phyloP scores from a whole-genome alignment of 2,113 vertebrate genomes.

The Melanerpes aurifrons region DNA sequence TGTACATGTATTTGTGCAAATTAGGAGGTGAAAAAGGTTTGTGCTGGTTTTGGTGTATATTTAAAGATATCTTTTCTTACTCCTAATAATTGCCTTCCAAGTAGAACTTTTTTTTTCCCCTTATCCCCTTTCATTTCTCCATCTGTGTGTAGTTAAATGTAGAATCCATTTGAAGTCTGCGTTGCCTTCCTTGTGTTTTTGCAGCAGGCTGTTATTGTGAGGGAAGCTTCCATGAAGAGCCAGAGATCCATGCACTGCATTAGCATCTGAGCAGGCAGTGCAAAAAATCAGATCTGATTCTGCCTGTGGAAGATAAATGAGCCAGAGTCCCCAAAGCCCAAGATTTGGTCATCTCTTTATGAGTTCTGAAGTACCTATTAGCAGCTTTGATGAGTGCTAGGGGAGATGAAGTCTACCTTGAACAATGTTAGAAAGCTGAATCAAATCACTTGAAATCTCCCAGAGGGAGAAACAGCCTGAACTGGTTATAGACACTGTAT shows the following conservation, averaged over 20 bases:
- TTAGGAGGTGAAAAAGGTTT: not conserved
- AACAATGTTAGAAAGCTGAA: conserved; percentile 82
- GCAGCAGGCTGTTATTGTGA: conserved; percentile 43
- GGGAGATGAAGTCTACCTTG: conserved; percentile 84
- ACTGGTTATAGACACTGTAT: conserved; percentile 67
- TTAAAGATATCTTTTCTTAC: not conserved
- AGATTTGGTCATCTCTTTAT: conserved; percentile 85
- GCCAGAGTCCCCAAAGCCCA: conserved; percentile 74
- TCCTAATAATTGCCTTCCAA: not conserved
- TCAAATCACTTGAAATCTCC: conserved; percentile 79
- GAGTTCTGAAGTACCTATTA: conserved; percentile 87
- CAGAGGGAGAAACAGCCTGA: conserved; percentile 76
- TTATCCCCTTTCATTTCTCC: not conserved
- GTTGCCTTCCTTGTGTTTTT: conserved; percentile 16
- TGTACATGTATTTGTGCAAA: not conserved
- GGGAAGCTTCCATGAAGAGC: conserved; percentile 47
- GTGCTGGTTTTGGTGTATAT: not conserved
- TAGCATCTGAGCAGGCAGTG: conserved; percentile 72
- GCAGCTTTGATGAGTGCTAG: conserved; percentile 82
- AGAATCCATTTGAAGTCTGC: conserved; percentile 7
- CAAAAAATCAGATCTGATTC: conserved; percentile 82
- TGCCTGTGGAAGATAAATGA: conserved; percentile 83
- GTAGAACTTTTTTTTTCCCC: not conserved
- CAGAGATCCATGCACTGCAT: conserved; percentile 54
- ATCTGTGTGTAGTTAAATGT: not conserved